Evolutionary conservation across 2,113 vertebrate species (phyloP), one percentile per base, ranked within the genome.

Genomic region (Oryzias melastigma): DNA sequence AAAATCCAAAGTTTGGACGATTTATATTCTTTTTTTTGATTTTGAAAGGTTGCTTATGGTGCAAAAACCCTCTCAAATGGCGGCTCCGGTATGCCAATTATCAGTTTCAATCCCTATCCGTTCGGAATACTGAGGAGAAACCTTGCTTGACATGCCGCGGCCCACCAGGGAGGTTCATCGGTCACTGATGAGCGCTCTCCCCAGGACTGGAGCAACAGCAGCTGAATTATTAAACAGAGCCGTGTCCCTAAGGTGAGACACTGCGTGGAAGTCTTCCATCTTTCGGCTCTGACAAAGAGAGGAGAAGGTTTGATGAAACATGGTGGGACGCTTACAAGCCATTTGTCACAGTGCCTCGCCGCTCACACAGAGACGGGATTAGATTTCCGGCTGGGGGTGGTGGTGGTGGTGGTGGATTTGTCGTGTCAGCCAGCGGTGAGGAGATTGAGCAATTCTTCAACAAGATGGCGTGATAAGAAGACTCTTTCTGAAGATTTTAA

Each of bases 171-270:
- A 75, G 57, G 70, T 71, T 85, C 80, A 85, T 82, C 58, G 77
- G 80, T 86, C 81, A 83, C 74, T 75, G 77, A 73, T 77, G 81
- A 84, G 70, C 48, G 50, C 79, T 88, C 83, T 80, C 83, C 68
- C 50, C 85, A 84, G 71, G 77, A 79, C 79, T 58, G 63, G 55
- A 83, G 87, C 80, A 85, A 85, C 80, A 85, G 72, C 65, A 68
- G 1, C 85, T 88, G 83, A 89, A 88, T 89, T 87, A 89, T 88
- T 88, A 75, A 89, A 80, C 71, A 52, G 22, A 17, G 51, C 64
- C 1, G 67, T 41, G 35, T 87, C 81, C 82, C 80, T 71, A 55
- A 85, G 78, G 80, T 84, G 80, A 59, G 68, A 42, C 50, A 41
- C 78, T 1, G 40, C 71, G 41, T 83, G 87, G 76, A 84, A 83